Evolutionary conservation across 2,797 vertebrate species (phyloP), one percentile per base, ranked within the genome.

Genomic region (Pseudomugil gertrudae): DNA sequence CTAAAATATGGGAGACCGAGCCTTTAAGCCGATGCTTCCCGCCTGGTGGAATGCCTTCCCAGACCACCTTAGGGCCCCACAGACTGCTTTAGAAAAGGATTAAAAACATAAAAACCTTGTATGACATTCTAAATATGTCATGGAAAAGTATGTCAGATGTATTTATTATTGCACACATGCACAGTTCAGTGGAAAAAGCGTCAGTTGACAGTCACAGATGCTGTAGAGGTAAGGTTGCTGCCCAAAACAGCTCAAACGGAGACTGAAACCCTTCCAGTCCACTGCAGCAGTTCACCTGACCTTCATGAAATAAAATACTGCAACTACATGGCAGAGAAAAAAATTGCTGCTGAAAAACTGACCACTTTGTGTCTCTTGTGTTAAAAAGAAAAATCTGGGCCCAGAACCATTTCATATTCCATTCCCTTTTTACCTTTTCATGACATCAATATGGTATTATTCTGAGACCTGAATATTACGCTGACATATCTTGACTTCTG

Each of bases 381-480:
- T 9, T 59, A 4, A 27, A 36, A 15, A 71, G 48, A 57, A 70
- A 40, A 24, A 40, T 67, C 19, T 6, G 43, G 57, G 24, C 55
- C 48, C 2, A 14, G 69, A 69, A 27, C 53, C 8, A 76, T 70
- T 35, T 24, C 38, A 48, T 24, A 64, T 65, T 69, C 51, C 45
- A 59, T 73, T 66, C 62, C 66, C 62, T 76, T 62, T 84, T 48
- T 69, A 50, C 76, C 30, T 69, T 60, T 66, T 54, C 66, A 66
- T 40, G 61, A 32, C 74, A 84, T 86, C 26, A 82, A 84, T 79
- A 82, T 66, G 84, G 56, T 71, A 83, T 77, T 51, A 72, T 2
- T 54, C 7, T 29, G 32, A 72, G 48, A 72, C 64, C 63, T 66
- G 43, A 69, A 77, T 84, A 67, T 65, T 26, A 13, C 21, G 64